Evolutionary conservation across 2,797 vertebrate genomes (phyloP).

Genomic region (Distichodus sexfasciatus): DNA sequence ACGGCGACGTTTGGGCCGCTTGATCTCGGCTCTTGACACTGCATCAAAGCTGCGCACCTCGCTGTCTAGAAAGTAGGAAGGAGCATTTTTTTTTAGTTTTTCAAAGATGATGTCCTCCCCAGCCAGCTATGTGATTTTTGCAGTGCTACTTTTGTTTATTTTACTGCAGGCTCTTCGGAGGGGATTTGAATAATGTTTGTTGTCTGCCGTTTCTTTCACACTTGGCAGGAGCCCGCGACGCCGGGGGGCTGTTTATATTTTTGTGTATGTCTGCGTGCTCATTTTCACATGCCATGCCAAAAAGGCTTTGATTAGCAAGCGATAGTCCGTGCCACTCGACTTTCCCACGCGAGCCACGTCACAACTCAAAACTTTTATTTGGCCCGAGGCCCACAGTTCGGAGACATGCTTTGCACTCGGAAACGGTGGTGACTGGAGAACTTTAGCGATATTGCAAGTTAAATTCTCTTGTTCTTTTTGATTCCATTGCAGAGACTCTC

Average conservation of each 20-base stretch:
- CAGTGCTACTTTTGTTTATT: conserved; percentile 54
- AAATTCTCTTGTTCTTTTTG: neutral
- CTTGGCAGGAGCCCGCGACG: conserved; percentile 42
- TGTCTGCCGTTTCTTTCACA: conserved; percentile 47
- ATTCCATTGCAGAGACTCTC: conserved; percentile 73
- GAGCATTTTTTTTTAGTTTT: too few relatives aligned
- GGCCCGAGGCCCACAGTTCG: neutral
- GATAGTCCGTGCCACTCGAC: neutral
- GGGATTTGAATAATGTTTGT: conserved; percentile 51
- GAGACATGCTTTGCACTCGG: neutral
- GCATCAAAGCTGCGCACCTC: neutral
- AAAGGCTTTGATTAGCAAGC: neutral
- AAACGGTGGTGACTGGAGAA: neutral
- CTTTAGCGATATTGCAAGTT: neutral
- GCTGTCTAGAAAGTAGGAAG: neutral
- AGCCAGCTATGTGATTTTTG: conserved; percentile 30
- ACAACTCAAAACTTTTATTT: neutral
- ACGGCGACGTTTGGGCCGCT: neutral
- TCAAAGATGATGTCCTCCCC: neutral
- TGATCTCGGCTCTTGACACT: neutral
- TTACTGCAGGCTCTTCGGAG: conserved; percentile 49
- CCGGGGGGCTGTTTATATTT: conserved; percentile 31
- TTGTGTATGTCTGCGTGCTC: conserved; percentile 13
- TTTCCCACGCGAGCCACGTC: neutral
- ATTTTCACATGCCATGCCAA: neutral